Conservation (phyloP, 35 echinoderm and acorn worm species). For the Lytechinus pictus region DNA sequence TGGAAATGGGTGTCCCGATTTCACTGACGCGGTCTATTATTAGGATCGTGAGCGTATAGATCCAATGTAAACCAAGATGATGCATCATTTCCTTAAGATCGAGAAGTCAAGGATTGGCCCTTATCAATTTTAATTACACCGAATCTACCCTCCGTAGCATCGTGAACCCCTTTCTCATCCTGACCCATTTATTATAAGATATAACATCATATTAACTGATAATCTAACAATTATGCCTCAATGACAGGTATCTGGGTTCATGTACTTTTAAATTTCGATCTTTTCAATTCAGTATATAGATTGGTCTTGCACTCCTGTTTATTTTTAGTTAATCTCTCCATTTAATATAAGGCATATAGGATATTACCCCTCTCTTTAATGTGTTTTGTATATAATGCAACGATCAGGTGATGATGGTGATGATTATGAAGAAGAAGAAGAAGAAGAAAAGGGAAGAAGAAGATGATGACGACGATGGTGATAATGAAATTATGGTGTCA, state of each 20-base stretch:
- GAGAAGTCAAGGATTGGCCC: not conserved
- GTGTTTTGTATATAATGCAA: too few relatives aligned
- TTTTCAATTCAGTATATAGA: too few relatives aligned
- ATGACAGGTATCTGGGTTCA: not conserved
- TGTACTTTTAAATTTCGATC: not conserved
- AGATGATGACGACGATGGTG: too few relatives aligned
- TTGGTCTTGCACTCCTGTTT: too few relatives aligned
- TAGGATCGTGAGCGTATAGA: not conserved
- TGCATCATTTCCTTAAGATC: not conserved
- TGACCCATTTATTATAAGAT: not conserved
- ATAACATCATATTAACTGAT: not conserved
- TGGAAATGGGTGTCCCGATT: not conserved
- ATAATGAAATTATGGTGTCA: too few relatives aligned
- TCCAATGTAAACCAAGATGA: not conserved
- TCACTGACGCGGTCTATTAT: not conserved
- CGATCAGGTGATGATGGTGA: too few relatives aligned
- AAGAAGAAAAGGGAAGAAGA: too few relatives aligned
- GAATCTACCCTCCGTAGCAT: not conserved
- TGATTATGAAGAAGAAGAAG: too few relatives aligned
- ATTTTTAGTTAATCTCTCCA: too few relatives aligned
- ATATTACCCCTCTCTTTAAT: too few relatives aligned
- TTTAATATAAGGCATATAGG: too few relatives aligned
- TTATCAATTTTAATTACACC: not conserved
- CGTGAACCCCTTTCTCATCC: not conserved
- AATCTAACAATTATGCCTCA: not conserved